Evolutionary conservation across 2,113 vertebrate species (phyloP), one percentile per base, ranked within the genome.

Genomic region (Forbesichthys papilliferus): DNA sequence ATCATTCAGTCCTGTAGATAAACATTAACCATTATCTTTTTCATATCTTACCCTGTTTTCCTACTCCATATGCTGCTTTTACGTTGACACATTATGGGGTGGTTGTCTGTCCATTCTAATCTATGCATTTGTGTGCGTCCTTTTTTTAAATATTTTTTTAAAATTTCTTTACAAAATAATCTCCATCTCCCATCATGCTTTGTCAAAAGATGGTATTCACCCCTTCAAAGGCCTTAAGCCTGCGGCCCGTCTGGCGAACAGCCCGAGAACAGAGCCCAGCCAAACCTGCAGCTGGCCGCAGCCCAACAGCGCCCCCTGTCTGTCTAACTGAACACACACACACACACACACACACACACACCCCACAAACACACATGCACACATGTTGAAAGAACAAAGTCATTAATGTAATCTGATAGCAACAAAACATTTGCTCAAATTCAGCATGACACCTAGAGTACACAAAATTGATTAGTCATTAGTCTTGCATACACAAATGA

Each of bases 171-270:
- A 57, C 71, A 71, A 82, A 73, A 33, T 90, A 82, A 86, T 69
- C 78, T 87, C 87, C 95, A 96, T 96, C 90, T 88, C 82, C 93
- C 88, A 86, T 90, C 94, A 96, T 95, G 92, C 93, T 96, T 94
- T 94, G 94, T 99, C 95, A 95, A 98, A 98, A 99, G 98, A 99
- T 99, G 98, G 98, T 95, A 98, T 98, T 99, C 97, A 96, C 97
- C 97, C 98, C 97, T 99, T 98, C 96, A 99, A 99, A 98, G 98
- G 96, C 98, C 96, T 95, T 94, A 97, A 99, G 97, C 98, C 98
- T 99, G 98, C 98, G 98, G 95, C 98, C 97, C 96, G 95, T 96
- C 95, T 91, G 91, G 97, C 93, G 96, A 98, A 98, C 98, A 99
- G 98, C 97, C 96, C 96, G 96, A 93, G 95, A 96, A 98, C 97